phyloP scores from a whole-genome alignment of 2,113 vertebrate genomes.

The Tonatia bakeri region DNA sequence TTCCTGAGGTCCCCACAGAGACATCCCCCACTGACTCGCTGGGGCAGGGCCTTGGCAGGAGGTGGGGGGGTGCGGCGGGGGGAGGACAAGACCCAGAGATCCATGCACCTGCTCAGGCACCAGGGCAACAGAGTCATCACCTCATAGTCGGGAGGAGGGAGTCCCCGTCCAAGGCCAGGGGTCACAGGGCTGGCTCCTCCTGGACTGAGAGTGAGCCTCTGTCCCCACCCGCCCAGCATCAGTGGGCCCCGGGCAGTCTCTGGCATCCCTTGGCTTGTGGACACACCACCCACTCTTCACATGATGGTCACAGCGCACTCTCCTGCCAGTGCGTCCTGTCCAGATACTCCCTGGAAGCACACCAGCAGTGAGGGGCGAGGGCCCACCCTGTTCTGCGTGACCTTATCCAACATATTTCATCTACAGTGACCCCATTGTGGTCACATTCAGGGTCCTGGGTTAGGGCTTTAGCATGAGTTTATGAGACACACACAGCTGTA shows the following conservation, averaged over 20 bases:
- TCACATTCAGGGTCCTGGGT: background rate
- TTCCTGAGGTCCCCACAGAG: background rate
- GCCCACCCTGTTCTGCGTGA: rapidly evolving
- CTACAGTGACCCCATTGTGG: background rate
- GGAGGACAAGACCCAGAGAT: no score
- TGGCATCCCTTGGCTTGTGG: background rate
- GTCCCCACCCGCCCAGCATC: no score
- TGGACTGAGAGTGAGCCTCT: no score
- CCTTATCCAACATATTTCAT: background rate
- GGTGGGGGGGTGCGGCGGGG: rapidly evolving
- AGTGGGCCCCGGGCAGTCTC: background rate
- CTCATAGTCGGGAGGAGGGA: no score
- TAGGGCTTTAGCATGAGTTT: background rate
- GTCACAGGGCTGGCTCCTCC: no score
- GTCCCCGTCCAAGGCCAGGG: no score
- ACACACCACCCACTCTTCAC: no score
- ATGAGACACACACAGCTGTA: background rate
- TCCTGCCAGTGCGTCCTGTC: rapidly evolving
- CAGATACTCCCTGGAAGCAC: background rate
- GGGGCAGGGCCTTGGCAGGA: no score
- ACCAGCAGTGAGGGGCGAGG: rapidly evolving
- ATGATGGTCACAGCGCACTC: rapidly evolving
- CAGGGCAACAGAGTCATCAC: no score
- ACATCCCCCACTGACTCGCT: no score
- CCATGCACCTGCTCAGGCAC: no score